Evolutionary conservation across 30 jellyfish, hydroid and myxozoan species (phyloP), one percentile per base, ranked within the genome.

Genomic region (Haliclystus octoradiatus): DNA sequence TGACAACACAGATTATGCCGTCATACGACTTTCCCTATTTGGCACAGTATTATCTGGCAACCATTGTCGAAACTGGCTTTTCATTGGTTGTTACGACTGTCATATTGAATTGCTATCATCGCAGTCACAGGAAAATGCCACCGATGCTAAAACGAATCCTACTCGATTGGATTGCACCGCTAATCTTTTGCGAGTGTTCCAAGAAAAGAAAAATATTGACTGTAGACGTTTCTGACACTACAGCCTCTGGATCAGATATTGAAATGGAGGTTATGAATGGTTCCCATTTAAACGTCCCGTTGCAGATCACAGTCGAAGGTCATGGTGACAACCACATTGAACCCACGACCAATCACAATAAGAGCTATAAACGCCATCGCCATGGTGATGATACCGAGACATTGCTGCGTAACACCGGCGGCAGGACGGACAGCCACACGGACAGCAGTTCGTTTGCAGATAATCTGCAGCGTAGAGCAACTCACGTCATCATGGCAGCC

Each of bases 1-100:
- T 40, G 57, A 40, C 57, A 9, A 40, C 57, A 19, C 57, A 40
- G 57, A 40, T 40, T 19, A 40, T 40, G 57, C 57, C 57, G 9
- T 80, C 94, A 3, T 80, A 80, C 35, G 94, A 80, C 34, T 80
- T 80, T 63, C 94, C 94, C 27, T 80, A 80, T 51, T 53, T 80
- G 74, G 94, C 94, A 19, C 94, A 80, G 52, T 80, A 80, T 60
- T 80, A 80, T 62, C 33, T 80, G 62, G 94, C 79, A 34, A 80
- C 94, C 22, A 80, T 80, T 0, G 15, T 80, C 75, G 75, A 80
- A 51, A 80, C 94, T 1, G 94, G 88, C 2, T 40, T 80, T 23
- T 80, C 94, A 14, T 65, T 80, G 46, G 86, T 80, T 5, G 68
- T 75, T 3, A 80, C 86, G 1, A 80, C 94, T 26, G 49, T 80